These are phyloP conservation scores for Clarias batrachus DNA, from an alignment of 2,113 vertebrate genomes.

Conservation along the genomic window DNA sequence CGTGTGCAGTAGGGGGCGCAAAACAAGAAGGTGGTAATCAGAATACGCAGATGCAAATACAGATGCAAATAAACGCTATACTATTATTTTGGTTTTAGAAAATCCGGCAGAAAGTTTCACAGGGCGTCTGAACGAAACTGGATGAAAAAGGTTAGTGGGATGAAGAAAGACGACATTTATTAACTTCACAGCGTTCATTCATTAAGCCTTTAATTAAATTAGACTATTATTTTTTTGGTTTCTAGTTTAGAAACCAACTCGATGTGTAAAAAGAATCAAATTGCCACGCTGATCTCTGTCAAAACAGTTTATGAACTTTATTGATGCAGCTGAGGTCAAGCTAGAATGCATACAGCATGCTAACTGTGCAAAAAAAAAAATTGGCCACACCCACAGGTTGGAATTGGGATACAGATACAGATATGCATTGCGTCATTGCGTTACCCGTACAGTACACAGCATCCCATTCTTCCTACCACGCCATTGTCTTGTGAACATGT, in stretches of 20 bases:
- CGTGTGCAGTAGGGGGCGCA: not conserved
- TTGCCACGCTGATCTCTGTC: not conserved
- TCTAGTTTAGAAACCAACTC: not conserved
- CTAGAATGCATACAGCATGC: not conserved
- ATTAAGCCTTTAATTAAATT: not conserved
- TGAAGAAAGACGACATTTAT: not conserved
- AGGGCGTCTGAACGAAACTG: not conserved
- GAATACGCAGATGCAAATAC: not conserved
- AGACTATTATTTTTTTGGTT: not conserved
- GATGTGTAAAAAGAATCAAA: not conserved
- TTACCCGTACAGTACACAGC: not conserved
- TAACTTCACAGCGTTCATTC: not conserved
- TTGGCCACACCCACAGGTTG: not conserved
- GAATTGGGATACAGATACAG: not conserved
- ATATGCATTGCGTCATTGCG: too few species aligned
- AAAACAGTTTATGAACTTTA: not conserved
- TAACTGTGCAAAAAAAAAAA: not conserved
- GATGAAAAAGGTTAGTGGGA: not conserved
- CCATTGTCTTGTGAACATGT: not conserved
- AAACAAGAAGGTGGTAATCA: not conserved
- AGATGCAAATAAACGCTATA: not conserved
- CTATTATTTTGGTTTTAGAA: not conserved
- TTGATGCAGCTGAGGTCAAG: not conserved
- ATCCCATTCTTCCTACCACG: not conserved
- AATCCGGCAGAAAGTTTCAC: not conserved